Evolutionary conservation across 2,113 vertebrate species (phyloP).

Genomic region (Ibidorhyncha struthersii): DNA sequence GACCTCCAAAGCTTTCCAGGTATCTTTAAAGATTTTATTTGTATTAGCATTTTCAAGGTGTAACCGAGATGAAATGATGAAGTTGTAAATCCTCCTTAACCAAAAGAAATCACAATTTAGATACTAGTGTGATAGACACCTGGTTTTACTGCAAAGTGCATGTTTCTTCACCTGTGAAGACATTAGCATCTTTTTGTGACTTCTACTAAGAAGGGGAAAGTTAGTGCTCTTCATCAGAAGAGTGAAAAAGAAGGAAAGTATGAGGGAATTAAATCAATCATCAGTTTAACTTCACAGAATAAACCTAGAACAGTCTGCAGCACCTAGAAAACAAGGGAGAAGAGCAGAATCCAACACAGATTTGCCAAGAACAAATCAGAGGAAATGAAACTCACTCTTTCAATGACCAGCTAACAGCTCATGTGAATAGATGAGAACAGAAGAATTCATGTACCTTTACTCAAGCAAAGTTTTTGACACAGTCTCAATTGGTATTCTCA

Average conservation of each 20-base stretch:
- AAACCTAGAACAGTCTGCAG: background rate
- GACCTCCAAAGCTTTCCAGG: background rate
- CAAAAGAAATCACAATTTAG: background rate
- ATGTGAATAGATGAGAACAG: background rate
- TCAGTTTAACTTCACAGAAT: background rate
- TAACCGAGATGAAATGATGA: background rate
- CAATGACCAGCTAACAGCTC: background rate
- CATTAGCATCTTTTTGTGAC: background rate
- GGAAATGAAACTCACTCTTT: background rate
- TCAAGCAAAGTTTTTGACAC: background rate
- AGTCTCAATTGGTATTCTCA: background rate
- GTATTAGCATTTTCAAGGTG: background rate
- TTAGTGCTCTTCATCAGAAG: background rate
- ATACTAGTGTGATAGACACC: background rate
- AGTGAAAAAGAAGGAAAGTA: background rate
- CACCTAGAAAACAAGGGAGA: background rate
- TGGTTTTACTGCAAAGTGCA: background rate
- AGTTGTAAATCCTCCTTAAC: background rate
- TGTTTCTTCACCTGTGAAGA: background rate
- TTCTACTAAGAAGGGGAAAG: background rate
- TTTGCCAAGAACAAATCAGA: background rate
- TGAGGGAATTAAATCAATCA: background rate
- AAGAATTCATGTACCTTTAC: background rate
- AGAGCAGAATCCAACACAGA: background rate
- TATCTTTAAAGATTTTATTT: background rate